phyloP scores from a whole-genome alignment of 2,113 vertebrate genomes.

The Eidolon helvum region DNA sequence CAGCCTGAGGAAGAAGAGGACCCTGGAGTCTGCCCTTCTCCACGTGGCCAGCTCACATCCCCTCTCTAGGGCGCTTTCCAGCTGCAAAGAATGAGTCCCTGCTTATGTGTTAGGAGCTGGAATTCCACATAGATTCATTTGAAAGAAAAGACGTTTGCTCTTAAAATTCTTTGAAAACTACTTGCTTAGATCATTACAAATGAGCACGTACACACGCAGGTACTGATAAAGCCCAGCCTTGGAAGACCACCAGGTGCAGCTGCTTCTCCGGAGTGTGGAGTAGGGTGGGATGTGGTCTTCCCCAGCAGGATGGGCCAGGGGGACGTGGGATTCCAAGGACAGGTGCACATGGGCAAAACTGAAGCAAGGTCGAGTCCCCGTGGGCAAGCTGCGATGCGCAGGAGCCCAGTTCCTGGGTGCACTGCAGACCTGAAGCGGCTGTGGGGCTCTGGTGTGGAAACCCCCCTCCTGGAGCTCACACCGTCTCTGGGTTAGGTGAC shows the following conservation, averaged over 20 bases:
- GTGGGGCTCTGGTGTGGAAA: too few species aligned
- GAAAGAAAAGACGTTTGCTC: background rate
- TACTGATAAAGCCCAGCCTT: background rate
- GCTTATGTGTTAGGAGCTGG: background rate
- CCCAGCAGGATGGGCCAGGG: background rate
- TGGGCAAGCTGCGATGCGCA: accelerated
- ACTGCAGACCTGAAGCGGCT: background rate
- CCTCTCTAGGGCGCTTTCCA: background rate
- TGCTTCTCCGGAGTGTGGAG: too few species aligned
- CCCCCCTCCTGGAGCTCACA: background rate
- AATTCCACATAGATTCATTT: background rate
- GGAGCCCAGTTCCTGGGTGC: background rate
- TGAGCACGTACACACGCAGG: too few species aligned
- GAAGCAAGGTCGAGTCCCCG: accelerated
- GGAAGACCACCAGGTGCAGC: background rate
- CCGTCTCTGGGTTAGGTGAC: background rate
- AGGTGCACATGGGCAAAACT: background rate
- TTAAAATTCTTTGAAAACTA: background rate
- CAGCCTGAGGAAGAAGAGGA: background rate
- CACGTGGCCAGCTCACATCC: background rate
- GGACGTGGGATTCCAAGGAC: too few species aligned
- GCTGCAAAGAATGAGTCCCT: background rate
- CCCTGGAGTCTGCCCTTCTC: background rate
- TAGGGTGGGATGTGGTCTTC: too few species aligned
- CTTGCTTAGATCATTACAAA: background rate